Percentiles rank a stretch among this genome's conserved stretches.
Conservation (phyloP, 2,888 invertebrate genomes). For the Acanthosepion pharaonis region DNA sequence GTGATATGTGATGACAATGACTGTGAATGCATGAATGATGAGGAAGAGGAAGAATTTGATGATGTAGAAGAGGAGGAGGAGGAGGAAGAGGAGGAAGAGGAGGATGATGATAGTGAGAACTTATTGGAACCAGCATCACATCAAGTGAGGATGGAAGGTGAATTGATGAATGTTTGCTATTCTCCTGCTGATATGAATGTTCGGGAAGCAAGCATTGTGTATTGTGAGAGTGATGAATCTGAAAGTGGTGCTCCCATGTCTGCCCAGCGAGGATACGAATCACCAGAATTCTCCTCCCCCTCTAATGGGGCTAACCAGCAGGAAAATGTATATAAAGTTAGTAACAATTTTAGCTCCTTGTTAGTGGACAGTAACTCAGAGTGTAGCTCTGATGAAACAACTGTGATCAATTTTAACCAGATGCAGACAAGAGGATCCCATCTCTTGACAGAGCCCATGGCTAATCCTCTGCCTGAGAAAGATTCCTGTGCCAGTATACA, state of each 20-base stretch:
- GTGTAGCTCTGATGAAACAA: constrained; percentile 22
- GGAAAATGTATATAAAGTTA: not conserved
- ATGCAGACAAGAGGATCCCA: not conserved
- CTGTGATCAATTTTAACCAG: constrained; percentile 22
- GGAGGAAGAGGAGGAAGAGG: not conserved
- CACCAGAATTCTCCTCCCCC: not conserved
- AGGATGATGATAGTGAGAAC: constrained; percentile 9
- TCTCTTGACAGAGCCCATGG: not conserved
- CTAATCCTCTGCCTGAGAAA: not conserved
- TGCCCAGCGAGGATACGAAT: not conserved
- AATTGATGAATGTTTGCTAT: not conserved
- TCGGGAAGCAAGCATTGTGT: constrained; percentile 8
- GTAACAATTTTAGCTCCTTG: not conserved
- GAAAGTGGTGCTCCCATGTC: constrained; percentile 9
- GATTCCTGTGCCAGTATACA: not conserved
- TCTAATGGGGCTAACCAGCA: not conserved
- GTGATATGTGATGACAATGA: constrained; percentile 43
- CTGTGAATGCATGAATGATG: not conserved
- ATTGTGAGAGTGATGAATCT: not conserved
- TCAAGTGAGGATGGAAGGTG: not conserved
- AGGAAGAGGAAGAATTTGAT: not conserved
- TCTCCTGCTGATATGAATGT: constrained; percentile 1
- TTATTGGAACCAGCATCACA: not conserved
- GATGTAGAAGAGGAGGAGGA: not conserved
- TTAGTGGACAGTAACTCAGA: not conserved